These are phyloP conservation scores for Calameuta pallipes DNA, from an alignment of 2,888 invertebrate species.

Conservation along the genomic window DNA sequence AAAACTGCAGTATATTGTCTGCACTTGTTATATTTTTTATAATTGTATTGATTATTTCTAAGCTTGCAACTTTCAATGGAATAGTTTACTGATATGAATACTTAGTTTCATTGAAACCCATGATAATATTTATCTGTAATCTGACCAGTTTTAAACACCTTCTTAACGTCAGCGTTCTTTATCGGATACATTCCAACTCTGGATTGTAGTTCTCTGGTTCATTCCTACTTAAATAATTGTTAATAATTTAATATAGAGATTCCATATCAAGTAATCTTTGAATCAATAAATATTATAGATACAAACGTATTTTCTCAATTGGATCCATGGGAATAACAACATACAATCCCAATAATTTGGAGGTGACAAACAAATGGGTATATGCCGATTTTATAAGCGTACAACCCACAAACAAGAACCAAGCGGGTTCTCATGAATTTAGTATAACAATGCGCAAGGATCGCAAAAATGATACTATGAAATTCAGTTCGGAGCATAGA, in stretches of 20 bases:
- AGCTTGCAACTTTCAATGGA: not conserved
- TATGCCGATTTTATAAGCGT: slow-evolving; percentile 84
- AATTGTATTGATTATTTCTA: not conserved
- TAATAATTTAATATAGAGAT: slow-evolving; percentile 12
- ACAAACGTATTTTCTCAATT: slow-evolving; percentile 96
- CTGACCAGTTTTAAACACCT: not conserved
- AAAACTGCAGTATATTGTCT: not conserved
- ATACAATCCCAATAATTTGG: slow-evolving; percentile 91
- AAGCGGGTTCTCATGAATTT: slow-evolving; percentile 75
- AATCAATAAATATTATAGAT: slow-evolving; percentile 69
- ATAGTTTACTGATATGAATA: not conserved
- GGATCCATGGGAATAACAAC: slow-evolving; percentile 96
- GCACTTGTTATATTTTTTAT: not conserved
- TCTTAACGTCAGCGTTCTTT: not conserved
- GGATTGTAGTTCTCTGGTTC: not conserved
- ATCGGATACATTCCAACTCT: not conserved
- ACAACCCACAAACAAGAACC: slow-evolving; percentile 69
- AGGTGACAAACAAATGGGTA: slow-evolving; percentile 94
- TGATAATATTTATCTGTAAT: not conserved
- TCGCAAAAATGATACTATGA: slow-evolving; percentile 93
- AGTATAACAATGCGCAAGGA: slow-evolving; percentile 88
- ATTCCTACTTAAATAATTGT: not conserved
- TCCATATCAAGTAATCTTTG: not conserved
- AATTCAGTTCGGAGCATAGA: slow-evolving; percentile 95
- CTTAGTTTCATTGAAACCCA: not conserved